Percentiles rank a stretch among this genome's conserved stretches.
These are phyloP conservation scores for Lytechinus variegatus DNA, from an alignment of 35 echinoderm and acorn worm species.

Conservation along the genomic window DNA sequence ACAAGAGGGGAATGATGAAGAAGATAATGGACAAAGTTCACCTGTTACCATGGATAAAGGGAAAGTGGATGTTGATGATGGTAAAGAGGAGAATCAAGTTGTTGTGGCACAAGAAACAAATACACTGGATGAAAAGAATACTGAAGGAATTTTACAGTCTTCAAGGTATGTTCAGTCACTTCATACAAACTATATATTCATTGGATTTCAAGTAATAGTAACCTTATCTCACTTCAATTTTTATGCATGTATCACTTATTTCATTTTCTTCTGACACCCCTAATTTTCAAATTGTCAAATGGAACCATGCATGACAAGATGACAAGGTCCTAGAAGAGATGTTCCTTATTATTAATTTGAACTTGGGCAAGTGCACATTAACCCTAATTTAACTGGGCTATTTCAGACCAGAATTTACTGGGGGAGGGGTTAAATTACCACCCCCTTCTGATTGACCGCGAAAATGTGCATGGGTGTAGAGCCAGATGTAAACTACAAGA, in stretches of 20 bases:
- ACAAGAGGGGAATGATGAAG: not conserved
- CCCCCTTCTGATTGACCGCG: too few relatives aligned
- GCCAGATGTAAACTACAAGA: too few relatives aligned
- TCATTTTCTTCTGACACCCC: not conserved
- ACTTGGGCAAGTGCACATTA: not conserved
- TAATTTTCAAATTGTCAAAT: not conserved
- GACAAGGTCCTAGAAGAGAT: not conserved
- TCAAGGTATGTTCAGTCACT: not conserved
- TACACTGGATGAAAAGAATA: not conserved
- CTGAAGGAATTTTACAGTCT: not conserved
- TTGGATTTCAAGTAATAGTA: not conserved
- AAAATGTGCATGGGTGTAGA: too few relatives aligned
- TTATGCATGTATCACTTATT: not conserved
- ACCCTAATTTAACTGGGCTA: too few relatives aligned
- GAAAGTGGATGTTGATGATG: not conserved
- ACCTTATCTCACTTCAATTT: not conserved
- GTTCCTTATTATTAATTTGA: not conserved
- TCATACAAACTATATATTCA: not conserved
- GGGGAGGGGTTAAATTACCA: too few relatives aligned
- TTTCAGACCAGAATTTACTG: too few relatives aligned
- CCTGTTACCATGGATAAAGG: not conserved
- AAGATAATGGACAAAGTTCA: slow-evolving; percentile 23
- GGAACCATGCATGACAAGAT: too few relatives aligned
- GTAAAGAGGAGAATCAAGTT: not conserved
- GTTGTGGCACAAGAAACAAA: not conserved